These are phyloP conservation scores for Mesoclemmys tuberculata DNA, from an alignment of 2,113 vertebrate species.

Conservation along the genomic window DNA sequence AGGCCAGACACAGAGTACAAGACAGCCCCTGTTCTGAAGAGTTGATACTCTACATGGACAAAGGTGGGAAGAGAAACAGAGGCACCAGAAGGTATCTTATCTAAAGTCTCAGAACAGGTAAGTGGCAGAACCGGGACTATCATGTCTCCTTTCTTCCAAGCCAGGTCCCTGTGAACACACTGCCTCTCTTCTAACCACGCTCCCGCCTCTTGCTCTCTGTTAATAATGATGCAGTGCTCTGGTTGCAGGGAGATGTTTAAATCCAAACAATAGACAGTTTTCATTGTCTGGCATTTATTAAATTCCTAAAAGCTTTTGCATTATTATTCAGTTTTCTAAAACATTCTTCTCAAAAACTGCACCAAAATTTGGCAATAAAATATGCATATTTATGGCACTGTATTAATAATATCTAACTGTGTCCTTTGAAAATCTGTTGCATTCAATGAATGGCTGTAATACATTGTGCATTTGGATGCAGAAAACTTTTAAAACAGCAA, in stretches of 20 bases:
- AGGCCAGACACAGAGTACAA: neutral
- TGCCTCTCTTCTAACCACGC: neutral
- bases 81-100: neutral
- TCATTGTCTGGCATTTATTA: neutral
- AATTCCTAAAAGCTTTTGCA: neutral
- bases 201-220: neutral
- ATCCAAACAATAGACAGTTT: neutral
- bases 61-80: neutral
- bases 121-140: neutral
- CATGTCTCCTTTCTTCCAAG: neutral
- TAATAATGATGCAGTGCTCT: neutral
- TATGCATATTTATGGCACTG: fast-evolving
- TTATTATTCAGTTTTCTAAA: neutral
- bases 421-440: neutral
- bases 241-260: fast-evolving
- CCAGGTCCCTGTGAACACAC: neutral
- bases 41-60: neutral
- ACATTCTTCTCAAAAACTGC: neutral
- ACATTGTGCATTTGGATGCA: neutral
- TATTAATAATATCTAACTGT: neutral
- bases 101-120: neutral
- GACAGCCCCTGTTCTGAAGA: neutral
- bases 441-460: neutral
- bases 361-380: neutral
- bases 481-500: neutral